phyloP scores from a whole-genome alignment of 1,140 invertebrate genomes.

The Conus ventricosus region DNA sequence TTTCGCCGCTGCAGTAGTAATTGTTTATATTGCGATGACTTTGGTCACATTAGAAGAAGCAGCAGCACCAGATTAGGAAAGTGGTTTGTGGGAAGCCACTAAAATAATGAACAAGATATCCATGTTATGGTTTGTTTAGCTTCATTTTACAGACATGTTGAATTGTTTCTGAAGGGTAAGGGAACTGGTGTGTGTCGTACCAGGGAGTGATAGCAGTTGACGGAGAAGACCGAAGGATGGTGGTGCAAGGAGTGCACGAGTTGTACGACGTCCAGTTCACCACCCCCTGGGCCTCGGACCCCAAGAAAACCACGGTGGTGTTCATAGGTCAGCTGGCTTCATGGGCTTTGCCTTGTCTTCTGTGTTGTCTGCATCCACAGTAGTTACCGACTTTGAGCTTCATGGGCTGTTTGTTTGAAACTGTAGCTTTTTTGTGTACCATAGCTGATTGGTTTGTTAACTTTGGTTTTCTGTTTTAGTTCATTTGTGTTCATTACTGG shows the following conservation, averaged over 20 bases:
- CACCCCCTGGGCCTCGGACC: slow-evolving; percentile 52
- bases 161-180: too few species aligned
- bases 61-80: too few species aligned
- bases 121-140: slow-evolving; percentile 64
- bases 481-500: neutral
- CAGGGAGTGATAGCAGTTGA: slow-evolving; percentile 66
- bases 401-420: neutral
- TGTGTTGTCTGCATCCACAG: neutral
- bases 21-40: too few species aligned
- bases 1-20: too few species aligned
- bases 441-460: neutral
- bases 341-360: too few species aligned
- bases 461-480: neutral
- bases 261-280: slow-evolving; percentile 67
- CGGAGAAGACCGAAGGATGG: slow-evolving; percentile 47
- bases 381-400: neutral
- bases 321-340: slow-evolving; percentile 63
- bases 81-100: too few species aligned
- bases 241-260: slow-evolving; percentile 71
- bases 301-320: slow-evolving; percentile 58
- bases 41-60: neutral
- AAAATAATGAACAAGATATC: too few species aligned
- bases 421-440: neutral
- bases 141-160: slow-evolving; percentile 48
- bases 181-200: neutral